These are phyloP conservation scores for Campopleginae sp. DNA, from an alignment of 2,888 invertebrate species.

Conservation along the genomic window DNA sequence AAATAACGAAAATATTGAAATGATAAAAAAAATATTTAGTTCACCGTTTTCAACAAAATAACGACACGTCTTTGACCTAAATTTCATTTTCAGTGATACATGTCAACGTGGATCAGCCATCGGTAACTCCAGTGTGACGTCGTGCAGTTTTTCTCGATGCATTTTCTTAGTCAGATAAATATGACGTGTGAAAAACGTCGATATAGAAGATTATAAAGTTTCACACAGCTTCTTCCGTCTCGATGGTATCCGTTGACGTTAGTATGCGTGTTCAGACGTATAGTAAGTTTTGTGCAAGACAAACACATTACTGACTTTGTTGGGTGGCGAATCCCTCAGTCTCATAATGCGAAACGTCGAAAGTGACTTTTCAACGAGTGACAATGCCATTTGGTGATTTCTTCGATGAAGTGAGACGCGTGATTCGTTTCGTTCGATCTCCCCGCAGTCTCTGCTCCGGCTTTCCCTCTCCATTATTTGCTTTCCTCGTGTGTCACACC, in stretches of 20 bases:
- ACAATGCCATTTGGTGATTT: constrained; percentile 67
- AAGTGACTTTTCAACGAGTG: constrained; percentile 62
- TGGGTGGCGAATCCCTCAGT: constrained; percentile 9
- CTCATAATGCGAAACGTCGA: constrained; percentile 45
- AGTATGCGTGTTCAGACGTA: not conserved
- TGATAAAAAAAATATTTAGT: no score
- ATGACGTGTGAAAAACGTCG: constrained; percentile 29
- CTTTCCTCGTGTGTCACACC: constrained; percentile 5
- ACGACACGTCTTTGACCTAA: no score
- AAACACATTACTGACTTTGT: constrained; percentile 11
- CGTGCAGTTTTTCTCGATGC: constrained; percentile 16
- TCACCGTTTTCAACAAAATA: no score
- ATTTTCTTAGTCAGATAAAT: constrained; percentile 1
- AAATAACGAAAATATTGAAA: no score
- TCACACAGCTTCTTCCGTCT: not conserved
- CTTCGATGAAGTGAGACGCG: constrained; percentile 22
- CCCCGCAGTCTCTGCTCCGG: not conserved
- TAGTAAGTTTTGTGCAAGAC: not conserved
- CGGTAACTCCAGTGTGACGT: constrained; percentile 37
- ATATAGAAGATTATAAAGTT: constrained; percentile 20
- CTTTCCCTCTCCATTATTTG: constrained; percentile 4
- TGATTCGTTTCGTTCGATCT: constrained; percentile 23
- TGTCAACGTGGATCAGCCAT: constrained; percentile 41
- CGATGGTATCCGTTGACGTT: not conserved
- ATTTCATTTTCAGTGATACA: no score